Base-by-base conservation (phyloP, 2,113 vertebrate species). In the Dolichallabes microphthalmus region DNA sequence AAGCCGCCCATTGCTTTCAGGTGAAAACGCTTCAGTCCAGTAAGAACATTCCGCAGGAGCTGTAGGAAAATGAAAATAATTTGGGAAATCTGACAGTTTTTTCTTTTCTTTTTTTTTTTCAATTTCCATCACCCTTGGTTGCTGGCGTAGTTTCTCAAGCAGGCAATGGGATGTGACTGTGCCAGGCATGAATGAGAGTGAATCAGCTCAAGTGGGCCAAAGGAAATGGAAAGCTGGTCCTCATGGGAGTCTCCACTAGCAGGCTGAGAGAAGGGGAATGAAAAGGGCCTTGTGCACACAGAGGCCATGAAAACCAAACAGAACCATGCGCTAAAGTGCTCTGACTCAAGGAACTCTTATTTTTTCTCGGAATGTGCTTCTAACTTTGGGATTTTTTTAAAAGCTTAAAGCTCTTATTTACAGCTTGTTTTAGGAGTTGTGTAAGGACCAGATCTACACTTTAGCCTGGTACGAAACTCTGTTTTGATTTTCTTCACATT, bases 131-230 rank as follows among this genome's bases (percentile, higher is more conserved):
- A 82, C 86, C 80, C 89, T 55, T 80, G 82, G 82, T 86, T 87
- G 81, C 85, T 30, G 32, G 76, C 80, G 79, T 86, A 85, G 87
- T 78, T 80, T 86, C 87, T 88, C 32, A 60, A 84, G 77, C 80
- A 69, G 77, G 90, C 66, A 87, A 88, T 89, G 90, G 90, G 90
- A 91, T 89, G 89, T 90, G 87, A 91, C 90, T 86, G 80, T 90
- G 87, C 85, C 63, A 69, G 79, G 69, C 87, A 86, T 89, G 89
- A 91, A 91, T 88, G 83, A 90, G 84, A 80, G 60, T 71, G 63
- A 86, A 79, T 64, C 75, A 58, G 79, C 71, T 52, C 9, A 15
- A 82, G 25, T 53, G 66, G 86, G 84, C 87, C 82, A 85, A 73
- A 87, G 80, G 87, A 90, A 90, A 88, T 87, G 90, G 90, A 90